Percentiles rank a stretch among this genome's conserved stretches.
Conservation (phyloP, 1,140 invertebrate genomes). For the Conus betulinus region DNA sequence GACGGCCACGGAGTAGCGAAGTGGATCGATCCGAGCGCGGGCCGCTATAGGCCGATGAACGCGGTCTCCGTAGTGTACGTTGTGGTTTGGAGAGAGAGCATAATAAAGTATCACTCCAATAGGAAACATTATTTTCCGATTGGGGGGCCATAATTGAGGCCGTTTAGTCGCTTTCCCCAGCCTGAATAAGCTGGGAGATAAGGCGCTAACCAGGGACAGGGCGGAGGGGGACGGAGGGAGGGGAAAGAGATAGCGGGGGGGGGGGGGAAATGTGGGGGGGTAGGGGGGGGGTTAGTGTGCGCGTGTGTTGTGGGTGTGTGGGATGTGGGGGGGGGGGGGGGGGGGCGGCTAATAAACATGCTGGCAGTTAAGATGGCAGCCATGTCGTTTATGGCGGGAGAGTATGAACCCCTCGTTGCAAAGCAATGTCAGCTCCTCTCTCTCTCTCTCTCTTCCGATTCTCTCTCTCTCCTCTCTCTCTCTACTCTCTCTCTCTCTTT, state of each 20-base stretch:
- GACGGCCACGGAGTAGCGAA: too few relatives aligned
- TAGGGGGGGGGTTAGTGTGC: neutral
- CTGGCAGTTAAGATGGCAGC: neutral
- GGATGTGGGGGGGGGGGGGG: neutral
- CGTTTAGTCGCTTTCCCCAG: neutral
- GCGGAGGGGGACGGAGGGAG: too few relatives aligned
- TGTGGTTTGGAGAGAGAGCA: conserved; percentile 25
- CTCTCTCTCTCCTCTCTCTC: neutral
- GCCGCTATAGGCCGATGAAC: too few relatives aligned
- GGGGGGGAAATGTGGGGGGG: too few relatives aligned
- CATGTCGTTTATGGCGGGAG: neutral
- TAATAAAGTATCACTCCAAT: conserved; percentile 32
- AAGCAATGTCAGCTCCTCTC: too few relatives aligned
- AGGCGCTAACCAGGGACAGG: too few relatives aligned
- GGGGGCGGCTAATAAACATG: neutral
- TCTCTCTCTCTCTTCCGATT: neutral
- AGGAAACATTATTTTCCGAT: conserved; percentile 36
- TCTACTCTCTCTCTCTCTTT: neutral
- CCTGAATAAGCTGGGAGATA: too few relatives aligned
- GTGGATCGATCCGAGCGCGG: too few relatives aligned
- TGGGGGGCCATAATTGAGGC: neutral
- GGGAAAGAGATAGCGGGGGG: too few relatives aligned
- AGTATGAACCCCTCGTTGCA: too few relatives aligned
- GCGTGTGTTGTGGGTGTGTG: neutral
- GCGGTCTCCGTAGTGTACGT: too few relatives aligned